phyloP scores from a whole-genome alignment of 2,797 vertebrate genomes.

The Trichosurus vulpecula region DNA sequence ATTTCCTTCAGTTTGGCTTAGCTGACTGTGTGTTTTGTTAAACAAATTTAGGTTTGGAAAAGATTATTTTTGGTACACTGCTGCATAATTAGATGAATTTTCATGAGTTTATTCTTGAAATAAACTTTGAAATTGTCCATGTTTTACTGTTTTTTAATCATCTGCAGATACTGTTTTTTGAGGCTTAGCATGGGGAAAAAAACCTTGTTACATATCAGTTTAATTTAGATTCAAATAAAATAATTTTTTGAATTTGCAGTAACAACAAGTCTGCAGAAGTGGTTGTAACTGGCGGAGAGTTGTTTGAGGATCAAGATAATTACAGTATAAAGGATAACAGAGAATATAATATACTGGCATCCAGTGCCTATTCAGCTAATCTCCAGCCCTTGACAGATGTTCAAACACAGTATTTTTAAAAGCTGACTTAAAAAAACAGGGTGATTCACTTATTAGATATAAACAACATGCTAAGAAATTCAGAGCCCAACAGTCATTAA shows the following conservation, averaged over 20 bases:
- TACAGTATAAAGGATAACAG: slow-evolving; percentile 82
- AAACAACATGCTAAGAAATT: slow-evolving; percentile 79
- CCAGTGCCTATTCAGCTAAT: slow-evolving; percentile 81
- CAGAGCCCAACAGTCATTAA: slow-evolving; percentile 67
- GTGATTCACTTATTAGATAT: slow-evolving; percentile 80
- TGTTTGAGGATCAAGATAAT: slow-evolving; percentile 86
- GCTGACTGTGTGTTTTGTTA: slow-evolving; percentile 78
- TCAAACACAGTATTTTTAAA: slow-evolving; percentile 82
- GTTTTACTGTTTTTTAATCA: slow-evolving; percentile 82
- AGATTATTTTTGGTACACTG: slow-evolving; percentile 79
- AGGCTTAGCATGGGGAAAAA: slow-evolving; percentile 66
- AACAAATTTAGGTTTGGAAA: slow-evolving; percentile 78
- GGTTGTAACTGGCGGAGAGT: slow-evolving; percentile 79
- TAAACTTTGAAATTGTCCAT: slow-evolving; percentile 79
- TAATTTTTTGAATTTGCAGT: slow-evolving; percentile 82
- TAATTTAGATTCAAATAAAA: slow-evolving; percentile 84
- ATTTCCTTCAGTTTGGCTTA: slow-evolving; percentile 75
- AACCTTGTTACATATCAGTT: slow-evolving; percentile 77
- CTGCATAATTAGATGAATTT: slow-evolving; percentile 75
- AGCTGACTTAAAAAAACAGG: slow-evolving; percentile 77
- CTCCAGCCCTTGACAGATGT: slow-evolving; percentile 82
- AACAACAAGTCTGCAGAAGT: slow-evolving; percentile 82
- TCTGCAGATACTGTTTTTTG: slow-evolving; percentile 69
- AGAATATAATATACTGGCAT: slow-evolving; percentile 83
- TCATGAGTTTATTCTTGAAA: slow-evolving; percentile 78